A percentile compares a stretch with the other conserved stretches of the same genome.
phyloP scores from a whole-genome alignment of 1,140 invertebrate species.

The Antheraea mylitta region DNA sequence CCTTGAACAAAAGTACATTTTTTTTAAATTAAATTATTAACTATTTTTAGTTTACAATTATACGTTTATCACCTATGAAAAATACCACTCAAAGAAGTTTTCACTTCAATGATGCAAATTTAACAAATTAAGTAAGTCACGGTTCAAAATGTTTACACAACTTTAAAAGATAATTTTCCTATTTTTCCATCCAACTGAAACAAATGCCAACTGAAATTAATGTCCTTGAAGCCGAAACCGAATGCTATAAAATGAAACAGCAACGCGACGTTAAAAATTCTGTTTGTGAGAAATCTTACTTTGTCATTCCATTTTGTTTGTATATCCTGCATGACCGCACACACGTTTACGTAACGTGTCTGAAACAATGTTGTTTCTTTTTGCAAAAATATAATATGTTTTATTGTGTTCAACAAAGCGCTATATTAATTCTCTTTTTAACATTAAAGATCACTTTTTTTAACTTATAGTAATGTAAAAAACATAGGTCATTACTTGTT shows the following conservation, averaged over 20 bases:
- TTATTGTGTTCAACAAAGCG: no score
- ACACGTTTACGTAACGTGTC: constrained; percentile 4
- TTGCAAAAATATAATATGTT: neutral
- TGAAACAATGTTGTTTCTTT: neutral
- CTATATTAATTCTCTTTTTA: no score
- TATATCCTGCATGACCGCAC: constrained; percentile 10
- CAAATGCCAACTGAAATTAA: constrained; percentile 10
- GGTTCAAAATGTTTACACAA: neutral
- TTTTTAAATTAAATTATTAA: no score
- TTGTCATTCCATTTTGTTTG: constrained; percentile 12
- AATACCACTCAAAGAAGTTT: no score
- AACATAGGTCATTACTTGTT: no score
- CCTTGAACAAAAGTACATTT: no score
- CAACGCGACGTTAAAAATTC: constrained; percentile 16
- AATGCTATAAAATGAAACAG: neutral
- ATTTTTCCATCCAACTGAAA: neutral
- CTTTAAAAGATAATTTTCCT: neutral
- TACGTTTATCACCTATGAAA: no score
- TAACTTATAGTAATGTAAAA: no score
- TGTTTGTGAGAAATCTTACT: constrained; percentile 14
- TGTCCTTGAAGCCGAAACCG: constrained; percentile 3
- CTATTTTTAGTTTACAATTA: no score
- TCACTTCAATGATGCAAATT: no score
- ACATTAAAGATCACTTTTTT: no score
- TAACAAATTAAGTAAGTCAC: no score